Evolutionary conservation across 2,888 invertebrate genomes (phyloP).

Genomic region (Caenorhabditis panamensis): DNA sequence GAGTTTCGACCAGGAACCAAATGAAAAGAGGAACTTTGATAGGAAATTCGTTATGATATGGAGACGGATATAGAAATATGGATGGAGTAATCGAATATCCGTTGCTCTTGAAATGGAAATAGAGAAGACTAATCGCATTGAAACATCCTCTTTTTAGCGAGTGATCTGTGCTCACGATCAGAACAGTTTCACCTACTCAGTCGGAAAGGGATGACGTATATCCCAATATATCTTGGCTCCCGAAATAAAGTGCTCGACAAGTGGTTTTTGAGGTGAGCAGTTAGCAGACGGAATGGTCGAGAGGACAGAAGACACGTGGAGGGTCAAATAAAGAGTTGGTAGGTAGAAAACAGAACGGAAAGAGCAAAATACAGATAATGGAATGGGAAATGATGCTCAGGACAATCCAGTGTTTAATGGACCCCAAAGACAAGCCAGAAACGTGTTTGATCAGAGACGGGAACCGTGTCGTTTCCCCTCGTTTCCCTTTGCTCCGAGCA

Average conservation of each 20-base stretch:
- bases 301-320: not conserved
- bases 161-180: not conserved
- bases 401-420: conserved; percentile 7
- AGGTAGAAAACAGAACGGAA: too few species aligned
- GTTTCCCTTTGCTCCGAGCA: too few species aligned
- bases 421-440: too few species aligned
- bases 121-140: too few species aligned
- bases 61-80: not conserved
- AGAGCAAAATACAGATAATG: not conserved
- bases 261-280: conserved; percentile 10
- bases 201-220: not conserved
- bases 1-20: too few species aligned
- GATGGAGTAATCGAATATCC: too few species aligned
- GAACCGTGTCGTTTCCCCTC: conserved; percentile 18
- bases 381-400: too few species aligned
- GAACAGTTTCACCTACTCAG: not conserved
- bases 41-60: not conserved
- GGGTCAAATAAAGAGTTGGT: too few species aligned
- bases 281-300: not conserved
- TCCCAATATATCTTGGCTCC: not conserved
- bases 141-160: too few species aligned
- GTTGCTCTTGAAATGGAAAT: too few species aligned
- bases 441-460: conserved; percentile 41
- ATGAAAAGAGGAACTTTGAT: not conserved
- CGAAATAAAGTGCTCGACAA: conserved; percentile 11